phyloP scores from a whole-genome alignment of 2,888 invertebrate species.

The Pinctada fucata region DNA sequence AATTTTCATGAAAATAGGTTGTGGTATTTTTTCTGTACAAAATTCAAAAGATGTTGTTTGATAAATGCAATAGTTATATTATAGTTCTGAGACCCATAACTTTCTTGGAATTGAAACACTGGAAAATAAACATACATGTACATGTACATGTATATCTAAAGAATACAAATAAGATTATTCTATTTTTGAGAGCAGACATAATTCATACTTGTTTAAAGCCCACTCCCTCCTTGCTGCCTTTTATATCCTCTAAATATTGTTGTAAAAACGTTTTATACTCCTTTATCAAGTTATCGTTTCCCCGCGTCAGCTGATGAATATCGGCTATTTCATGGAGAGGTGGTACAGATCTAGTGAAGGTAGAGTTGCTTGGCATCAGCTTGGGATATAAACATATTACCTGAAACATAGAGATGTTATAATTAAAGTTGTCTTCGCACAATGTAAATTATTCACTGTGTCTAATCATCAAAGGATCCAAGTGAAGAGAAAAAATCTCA shows the following conservation, averaged over 20 bases:
- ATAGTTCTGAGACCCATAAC: too few relatives aligned
- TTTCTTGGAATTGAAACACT: too few relatives aligned
- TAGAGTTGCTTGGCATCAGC: conserved; percentile 75
- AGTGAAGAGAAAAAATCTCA: not conserved
- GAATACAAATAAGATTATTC: too few relatives aligned
- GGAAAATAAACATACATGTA: too few relatives aligned
- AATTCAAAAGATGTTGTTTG: too few relatives aligned
- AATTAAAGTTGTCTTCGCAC: not conserved
- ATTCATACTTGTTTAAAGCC: conserved; percentile 69
- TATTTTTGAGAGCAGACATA: too few relatives aligned
- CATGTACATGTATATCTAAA: too few relatives aligned
- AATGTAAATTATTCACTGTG: too few relatives aligned
- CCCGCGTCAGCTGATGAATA: conserved; percentile 75
- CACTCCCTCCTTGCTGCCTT: conserved; percentile 64
- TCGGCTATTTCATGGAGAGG: conserved; percentile 78
- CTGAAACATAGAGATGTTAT: conserved; percentile 60
- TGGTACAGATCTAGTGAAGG: conserved; percentile 77
- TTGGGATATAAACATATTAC: conserved; percentile 78
- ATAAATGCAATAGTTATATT: too few relatives aligned
- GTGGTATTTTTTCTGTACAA: too few relatives aligned
- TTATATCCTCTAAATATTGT: conserved; percentile 74
- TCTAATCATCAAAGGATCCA: too few relatives aligned
- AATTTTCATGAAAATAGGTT: too few relatives aligned
- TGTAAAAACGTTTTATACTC: conserved; percentile 76
- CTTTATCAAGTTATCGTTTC: conserved; percentile 66